A percentile compares a stretch with the other conserved stretches of the same genome.
Conservation (phyloP, 2,888 invertebrate genomes). For the Galerucella calmariensis region DNA sequence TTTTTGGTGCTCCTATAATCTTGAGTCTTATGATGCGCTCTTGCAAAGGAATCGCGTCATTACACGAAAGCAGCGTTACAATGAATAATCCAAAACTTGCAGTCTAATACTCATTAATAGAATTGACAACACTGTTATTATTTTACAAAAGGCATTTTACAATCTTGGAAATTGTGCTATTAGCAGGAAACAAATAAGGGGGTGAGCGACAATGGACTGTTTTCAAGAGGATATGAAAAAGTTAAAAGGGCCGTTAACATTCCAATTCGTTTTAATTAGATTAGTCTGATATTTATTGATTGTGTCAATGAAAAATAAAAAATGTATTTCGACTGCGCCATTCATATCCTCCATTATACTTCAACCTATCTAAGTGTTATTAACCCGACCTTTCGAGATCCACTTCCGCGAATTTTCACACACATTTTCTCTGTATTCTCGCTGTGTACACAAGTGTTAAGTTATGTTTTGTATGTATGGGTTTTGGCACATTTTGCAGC, state of each 20-base stretch:
- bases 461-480: constrained; percentile 23
- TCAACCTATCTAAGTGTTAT: constrained; percentile 12
- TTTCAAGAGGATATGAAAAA: constrained; percentile 16
- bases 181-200: constrained; percentile 37
- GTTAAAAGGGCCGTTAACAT: background rate
- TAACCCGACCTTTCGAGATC: constrained; percentile 12
- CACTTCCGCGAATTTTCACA: constrained; percentile 14
- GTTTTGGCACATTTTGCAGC: constrained; percentile 7
- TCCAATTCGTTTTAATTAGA: background rate
- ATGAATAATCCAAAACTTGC: background rate
- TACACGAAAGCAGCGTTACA: too few species aligned
- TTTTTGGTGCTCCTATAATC: too few species aligned
- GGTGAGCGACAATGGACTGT: constrained; percentile 19
- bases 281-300: too few species aligned
- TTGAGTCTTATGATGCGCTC: too few species aligned
- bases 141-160: constrained; percentile 20
- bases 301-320: background rate
- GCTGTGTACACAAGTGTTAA: constrained; percentile 25
- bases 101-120: background rate
- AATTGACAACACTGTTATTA: background rate
- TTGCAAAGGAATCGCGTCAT: too few species aligned
- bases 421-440: constrained; percentile 9
- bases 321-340: constrained; percentile 8
- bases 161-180: constrained; percentile 33
- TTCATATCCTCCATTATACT: constrained; percentile 4